Evolutionary conservation across 2,797 vertebrate species (phyloP).

Genomic region (Paedocypris micromegethes): DNA sequence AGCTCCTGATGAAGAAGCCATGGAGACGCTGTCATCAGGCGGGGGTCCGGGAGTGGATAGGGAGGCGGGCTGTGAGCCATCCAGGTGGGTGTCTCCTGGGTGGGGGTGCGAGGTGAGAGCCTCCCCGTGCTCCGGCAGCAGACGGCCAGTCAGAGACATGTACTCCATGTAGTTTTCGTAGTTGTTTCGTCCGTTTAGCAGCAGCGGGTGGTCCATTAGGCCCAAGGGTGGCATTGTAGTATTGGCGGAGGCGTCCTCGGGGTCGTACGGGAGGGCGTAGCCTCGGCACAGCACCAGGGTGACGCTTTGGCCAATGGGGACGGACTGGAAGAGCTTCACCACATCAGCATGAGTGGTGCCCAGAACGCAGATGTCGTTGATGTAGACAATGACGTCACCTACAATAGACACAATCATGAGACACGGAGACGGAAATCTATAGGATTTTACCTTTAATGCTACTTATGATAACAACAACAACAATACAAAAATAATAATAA

Average conservation of each 20-base stretch:
- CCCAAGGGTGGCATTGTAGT: constrained; percentile 87
- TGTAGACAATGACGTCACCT: constrained; percentile 99
- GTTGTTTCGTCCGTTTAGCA: constrained; percentile 92
- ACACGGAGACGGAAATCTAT: constrained; percentile 5
- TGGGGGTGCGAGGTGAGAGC: constrained; percentile 77
- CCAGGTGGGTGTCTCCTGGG: constrained; percentile 89
- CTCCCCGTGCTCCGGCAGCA: constrained; percentile 84
- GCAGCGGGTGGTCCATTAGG: constrained; percentile 86
- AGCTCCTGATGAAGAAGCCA: constrained; percentile 92
- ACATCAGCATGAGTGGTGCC: constrained; percentile 98
- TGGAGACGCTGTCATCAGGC: constrained; percentile 91
- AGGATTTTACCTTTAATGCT: too few species aligned
- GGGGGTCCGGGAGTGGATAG: constrained; percentile 68
- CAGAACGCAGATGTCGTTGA: constrained; percentile 97
- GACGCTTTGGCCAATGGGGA: constrained; percentile 96
- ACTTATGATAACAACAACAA: too few species aligned
- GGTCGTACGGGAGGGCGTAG: constrained; percentile 96
- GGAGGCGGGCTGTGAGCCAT: constrained; percentile 85
- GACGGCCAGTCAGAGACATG: constrained; percentile 94
- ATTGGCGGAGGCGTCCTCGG: constrained; percentile 82
- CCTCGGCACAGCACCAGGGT: constrained; percentile 96
- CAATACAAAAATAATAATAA: too few species aligned
- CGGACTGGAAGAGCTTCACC: constrained; percentile 99
- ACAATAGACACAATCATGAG: constrained; percentile 1
- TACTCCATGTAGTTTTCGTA: constrained; percentile 99